Base-by-base conservation (phyloP, 2,888 invertebrate species). In the Therioaphis trifolii region DNA sequence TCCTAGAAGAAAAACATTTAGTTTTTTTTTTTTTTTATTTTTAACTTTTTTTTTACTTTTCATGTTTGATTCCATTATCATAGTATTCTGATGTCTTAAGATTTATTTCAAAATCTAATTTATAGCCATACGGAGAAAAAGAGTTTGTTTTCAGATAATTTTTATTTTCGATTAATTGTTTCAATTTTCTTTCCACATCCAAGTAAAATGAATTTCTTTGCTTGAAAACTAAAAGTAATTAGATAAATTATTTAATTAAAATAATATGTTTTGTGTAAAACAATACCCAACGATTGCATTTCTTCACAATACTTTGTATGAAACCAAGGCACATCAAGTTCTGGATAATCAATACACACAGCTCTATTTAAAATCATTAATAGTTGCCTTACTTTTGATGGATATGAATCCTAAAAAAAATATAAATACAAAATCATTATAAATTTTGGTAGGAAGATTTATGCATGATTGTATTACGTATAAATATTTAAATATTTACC, bases 261-360 rank as follows among this genome's bases (percentile, higher is more conserved):
- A 24, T 12, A 69, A 55, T 76, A 27, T 82, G 40, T 85, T 35
- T n/a, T 46, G n/a, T 24, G 21, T 78, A 85, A 29, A 40, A 14
- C 27, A 24, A 4, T 88, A 91, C 91, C 88, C 87, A 89, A 89
- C 84, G 89, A 88, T 52, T 89, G 87, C 80, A 89, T 88, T 75
- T 91, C 90, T 86, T 91, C 89, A 66, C 92, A 89, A 85, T 91
- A 92, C 86, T 91, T 91, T 86, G 91, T 90, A 87, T 93, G 92
- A 87, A 93, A 93, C 93, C 93, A 93, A 0, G 92, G 92, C 9
- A 93, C 89, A 87, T 91, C 91, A 15, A 90, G 88, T 87, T 92
- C 91, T 0, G 93, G 92, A 87, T 91, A 90, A 87, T 92, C 92
- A 68, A 93, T 88, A 86, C 92, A 92, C 24, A 92, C 91, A 0